Conservation (phyloP, 2,888 invertebrate species). For the Drosophila demipolita region DNA sequence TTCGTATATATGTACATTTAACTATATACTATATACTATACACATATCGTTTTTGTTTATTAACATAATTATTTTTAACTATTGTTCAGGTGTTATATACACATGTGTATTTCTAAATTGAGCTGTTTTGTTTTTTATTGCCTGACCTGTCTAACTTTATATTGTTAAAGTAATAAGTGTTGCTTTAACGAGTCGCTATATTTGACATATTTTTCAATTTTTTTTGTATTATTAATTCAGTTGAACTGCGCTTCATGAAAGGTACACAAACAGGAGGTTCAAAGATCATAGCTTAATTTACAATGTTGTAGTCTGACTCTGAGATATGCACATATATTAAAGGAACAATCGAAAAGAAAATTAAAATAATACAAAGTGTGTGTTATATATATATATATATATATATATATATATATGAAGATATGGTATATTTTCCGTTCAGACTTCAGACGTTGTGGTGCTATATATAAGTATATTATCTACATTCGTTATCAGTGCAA, state of each 20-base stretch:
- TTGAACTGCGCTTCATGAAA: not conserved
- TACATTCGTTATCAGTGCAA: constrained; percentile 59
- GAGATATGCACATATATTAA: constrained; percentile 4
- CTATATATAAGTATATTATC: constrained; percentile 31
- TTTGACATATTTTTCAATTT: not conserved
- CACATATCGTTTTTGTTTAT: constrained; percentile 34
- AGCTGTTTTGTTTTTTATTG: not conserved
- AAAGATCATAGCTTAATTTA: constrained; percentile 33
- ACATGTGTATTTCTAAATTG: not conserved
- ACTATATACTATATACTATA: constrained; percentile 6
- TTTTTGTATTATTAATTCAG: not conserved
- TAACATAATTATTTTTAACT: constrained; percentile 46
- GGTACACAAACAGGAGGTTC: constrained; percentile 18
- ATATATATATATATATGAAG: not conserved
- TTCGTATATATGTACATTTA: constrained; percentile 16
- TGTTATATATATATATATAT: too few species aligned
- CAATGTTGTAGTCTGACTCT: not conserved
- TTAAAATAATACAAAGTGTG: not conserved
- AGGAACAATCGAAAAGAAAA: not conserved
- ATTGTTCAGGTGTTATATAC: constrained; percentile 8
- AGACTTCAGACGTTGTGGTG: not conserved
- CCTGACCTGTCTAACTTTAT: not conserved
- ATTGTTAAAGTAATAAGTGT: constrained; percentile 3
- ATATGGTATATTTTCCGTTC: not conserved
- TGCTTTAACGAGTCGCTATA: not conserved